Conservation (phyloP, 2,113 vertebrate genomes). For the Excalfactoria chinensis region DNA sequence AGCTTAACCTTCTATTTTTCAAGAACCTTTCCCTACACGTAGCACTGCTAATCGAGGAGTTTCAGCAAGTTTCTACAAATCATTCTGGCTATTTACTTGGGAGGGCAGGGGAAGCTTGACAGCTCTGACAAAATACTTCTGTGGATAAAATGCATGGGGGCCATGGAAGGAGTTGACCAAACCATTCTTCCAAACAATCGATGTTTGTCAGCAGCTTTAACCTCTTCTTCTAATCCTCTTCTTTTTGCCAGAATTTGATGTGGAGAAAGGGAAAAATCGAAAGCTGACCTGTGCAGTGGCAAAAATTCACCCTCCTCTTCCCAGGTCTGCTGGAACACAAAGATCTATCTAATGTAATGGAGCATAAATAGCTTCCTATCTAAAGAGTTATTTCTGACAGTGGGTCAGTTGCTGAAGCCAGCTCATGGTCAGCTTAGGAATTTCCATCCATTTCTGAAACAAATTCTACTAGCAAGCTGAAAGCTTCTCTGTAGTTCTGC, state of each 20-base stretch:
- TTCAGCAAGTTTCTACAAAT: slow-evolving; percentile 66
- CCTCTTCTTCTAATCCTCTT: not conserved
- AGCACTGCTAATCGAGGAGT: slow-evolving; percentile 5
- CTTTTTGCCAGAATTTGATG: not conserved
- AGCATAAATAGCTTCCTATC: not conserved
- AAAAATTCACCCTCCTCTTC: not conserved
- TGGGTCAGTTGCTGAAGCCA: not conserved
- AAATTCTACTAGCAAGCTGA: not conserved
- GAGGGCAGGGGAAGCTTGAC: slow-evolving; percentile 49
- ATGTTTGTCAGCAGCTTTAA: slow-evolving; percentile 40
- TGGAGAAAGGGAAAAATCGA: not conserved
- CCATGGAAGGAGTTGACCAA: not conserved
- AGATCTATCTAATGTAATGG: not conserved
- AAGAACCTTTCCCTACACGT: slow-evolving; percentile 42
- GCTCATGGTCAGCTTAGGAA: not conserved
- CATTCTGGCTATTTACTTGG: slow-evolving; percentile 29
- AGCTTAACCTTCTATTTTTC: slow-evolving; percentile 61
- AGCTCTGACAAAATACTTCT: slow-evolving; percentile 62
- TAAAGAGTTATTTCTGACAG: not conserved
- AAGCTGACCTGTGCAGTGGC: not conserved
- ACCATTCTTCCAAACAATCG: slow-evolving; percentile 46
- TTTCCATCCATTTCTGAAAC: not conserved
- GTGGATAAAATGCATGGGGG: slow-evolving; percentile 37
- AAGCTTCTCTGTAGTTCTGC: not conserved
- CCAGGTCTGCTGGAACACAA: not conserved